phyloP scores from a whole-genome alignment of 2,113 vertebrate genomes.

The Scomber colias region DNA sequence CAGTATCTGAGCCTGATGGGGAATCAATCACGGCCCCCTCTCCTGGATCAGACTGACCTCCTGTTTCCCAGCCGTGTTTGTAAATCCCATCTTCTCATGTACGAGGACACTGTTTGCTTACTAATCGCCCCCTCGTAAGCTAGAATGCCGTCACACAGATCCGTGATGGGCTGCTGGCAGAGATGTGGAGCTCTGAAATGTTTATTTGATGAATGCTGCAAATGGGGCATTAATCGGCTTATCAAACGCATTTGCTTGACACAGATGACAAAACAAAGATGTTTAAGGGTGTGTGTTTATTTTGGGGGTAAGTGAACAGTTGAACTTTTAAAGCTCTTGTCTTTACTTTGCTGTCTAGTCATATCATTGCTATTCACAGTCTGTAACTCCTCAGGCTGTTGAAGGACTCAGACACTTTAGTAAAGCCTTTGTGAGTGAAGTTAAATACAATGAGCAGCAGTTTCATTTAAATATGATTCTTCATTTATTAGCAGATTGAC shows the following conservation, averaged over 20 bases:
- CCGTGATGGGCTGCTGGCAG: neutral
- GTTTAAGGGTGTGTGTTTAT: no score
- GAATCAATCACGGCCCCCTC: constrained; percentile 42
- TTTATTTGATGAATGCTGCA: neutral
- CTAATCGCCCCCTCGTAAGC: neutral
- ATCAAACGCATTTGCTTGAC: neutral
- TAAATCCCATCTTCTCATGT: constrained; percentile 26
- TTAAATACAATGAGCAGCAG: no score
- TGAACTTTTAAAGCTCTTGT: no score
- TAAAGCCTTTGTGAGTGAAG: no score
- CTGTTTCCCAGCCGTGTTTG: constrained; percentile 30
- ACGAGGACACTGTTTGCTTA: neutral
- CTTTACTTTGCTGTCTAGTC: no score
- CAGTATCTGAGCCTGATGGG: constrained; percentile 43
- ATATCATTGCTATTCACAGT: no score
- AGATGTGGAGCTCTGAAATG: neutral
- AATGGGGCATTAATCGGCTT: neutral
- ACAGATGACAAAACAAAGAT: no score
- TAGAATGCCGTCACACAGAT: neutral
- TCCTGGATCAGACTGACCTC: neutral
- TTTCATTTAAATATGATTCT: no score
- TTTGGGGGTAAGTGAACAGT: no score
- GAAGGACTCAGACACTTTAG: no score
- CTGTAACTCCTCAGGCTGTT: no score
- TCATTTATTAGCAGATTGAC: no score